Evolutionary conservation across 2,797 vertebrate genomes (phyloP).

Genomic region (Delichon dasypus): DNA sequence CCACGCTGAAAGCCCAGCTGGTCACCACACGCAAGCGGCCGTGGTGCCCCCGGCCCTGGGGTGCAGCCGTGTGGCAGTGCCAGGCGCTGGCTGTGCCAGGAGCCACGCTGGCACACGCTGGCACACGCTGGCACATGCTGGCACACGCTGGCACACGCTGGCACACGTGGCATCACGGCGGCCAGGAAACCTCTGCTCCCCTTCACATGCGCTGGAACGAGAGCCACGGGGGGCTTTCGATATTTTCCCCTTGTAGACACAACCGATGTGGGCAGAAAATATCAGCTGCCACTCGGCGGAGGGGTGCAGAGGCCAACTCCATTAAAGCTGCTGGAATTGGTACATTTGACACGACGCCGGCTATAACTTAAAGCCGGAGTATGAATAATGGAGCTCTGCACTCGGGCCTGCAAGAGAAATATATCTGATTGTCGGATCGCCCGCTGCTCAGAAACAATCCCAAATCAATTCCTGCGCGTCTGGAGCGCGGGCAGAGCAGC

Average conservation of each 20-base stretch:
- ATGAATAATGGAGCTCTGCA: slow-evolving; percentile 65
- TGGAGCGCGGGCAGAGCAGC: not conserved
- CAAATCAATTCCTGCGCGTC: slow-evolving; percentile 43
- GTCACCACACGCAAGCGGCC: rapidly evolving
- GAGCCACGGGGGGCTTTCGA: not conserved
- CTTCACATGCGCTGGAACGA: not conserved
- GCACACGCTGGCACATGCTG: not conserved
- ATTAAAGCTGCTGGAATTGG: slow-evolving; percentile 72
- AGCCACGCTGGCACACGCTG: rapidly evolving
- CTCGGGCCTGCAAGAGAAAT: slow-evolving; percentile 57
- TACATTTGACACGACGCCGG: slow-evolving; percentile 64
- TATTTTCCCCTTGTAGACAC: slow-evolving; percentile 40
- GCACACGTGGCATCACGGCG: rapidly evolving
- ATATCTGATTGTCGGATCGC: slow-evolving; percentile 17
- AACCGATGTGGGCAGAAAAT: slow-evolving; percentile 54
- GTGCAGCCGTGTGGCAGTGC: rapidly evolving
- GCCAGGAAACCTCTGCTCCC: not conserved
- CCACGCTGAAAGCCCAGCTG: not conserved
- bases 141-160: too few relatives aligned
- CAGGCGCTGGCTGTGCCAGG: not conserved
- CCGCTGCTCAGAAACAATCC: slow-evolving; percentile 29
- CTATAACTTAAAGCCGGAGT: slow-evolving; percentile 58
- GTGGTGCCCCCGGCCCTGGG: rapidly evolving
- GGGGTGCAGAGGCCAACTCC: slow-evolving; percentile 67
- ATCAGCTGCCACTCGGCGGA: slow-evolving; percentile 45